Percentiles rank a stretch among this genome's conserved stretches.
Conservation (phyloP, 2,113 vertebrate species). For the Rissa tridactyla region DNA sequence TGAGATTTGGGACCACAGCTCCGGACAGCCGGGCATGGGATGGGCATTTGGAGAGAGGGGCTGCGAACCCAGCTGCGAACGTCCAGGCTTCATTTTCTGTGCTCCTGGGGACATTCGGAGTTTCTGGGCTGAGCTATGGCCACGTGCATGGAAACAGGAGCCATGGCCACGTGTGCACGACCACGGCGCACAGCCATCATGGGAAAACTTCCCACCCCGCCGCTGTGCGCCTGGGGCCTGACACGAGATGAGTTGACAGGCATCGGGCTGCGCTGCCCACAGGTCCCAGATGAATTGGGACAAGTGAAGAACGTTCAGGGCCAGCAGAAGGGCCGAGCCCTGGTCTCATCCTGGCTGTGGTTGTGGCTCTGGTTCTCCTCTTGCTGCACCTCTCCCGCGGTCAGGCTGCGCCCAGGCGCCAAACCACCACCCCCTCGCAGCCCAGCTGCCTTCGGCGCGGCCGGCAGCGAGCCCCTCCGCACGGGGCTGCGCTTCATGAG, state of each 20-base stretch:
- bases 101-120: no score
- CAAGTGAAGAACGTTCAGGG: background rate
- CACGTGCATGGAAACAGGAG: background rate
- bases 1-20: background rate
- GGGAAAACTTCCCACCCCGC: background rate
- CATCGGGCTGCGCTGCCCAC: fast-evolving
- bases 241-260: background rate
- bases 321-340: background rate
- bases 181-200: fast-evolving
- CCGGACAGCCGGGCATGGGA: background rate
- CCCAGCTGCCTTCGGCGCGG: fast-evolving
- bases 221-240: background rate
- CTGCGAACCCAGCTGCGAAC: background rate
- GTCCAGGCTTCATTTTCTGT: background rate
- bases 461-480: fast-evolving
- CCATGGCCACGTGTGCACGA: fast-evolving
- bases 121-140: background rate
- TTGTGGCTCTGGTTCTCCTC: background rate
- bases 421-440: background rate
- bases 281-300: background rate
- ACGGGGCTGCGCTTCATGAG: background rate
- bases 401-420: background rate
- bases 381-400: background rate
- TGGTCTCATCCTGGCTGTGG: background rate
- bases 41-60: background rate